A percentile compares a stretch with the other conserved stretches of the same genome.
Conservation (phyloP, 2,797 vertebrate species). For the Manis crassicaudata region DNA sequence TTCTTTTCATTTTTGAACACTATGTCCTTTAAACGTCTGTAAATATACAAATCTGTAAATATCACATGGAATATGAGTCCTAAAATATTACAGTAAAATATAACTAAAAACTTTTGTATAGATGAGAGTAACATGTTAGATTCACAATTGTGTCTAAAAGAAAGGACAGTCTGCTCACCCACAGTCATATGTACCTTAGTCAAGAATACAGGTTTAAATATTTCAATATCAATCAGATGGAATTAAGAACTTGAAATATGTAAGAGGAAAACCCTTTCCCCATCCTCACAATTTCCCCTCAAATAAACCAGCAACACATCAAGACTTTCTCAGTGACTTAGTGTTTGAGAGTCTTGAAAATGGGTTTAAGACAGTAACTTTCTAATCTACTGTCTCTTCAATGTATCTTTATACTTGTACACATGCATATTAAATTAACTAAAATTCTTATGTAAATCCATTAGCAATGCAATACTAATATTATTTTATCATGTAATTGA, state of each 20-base stretch:
- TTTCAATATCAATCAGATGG: not conserved
- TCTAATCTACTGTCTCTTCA: not conserved
- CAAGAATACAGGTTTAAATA: slow-evolving; percentile 25
- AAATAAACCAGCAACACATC: not conserved
- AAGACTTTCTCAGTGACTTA: not conserved
- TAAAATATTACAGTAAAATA: not conserved
- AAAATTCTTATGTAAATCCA: not conserved
- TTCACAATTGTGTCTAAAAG: not conserved
- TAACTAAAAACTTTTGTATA: slow-evolving; percentile 12
- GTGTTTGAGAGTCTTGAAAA: not conserved
- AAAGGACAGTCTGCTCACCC: not conserved
- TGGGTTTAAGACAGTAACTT: not conserved
- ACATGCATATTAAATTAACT: not conserved
- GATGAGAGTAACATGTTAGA: not conserved
- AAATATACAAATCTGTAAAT: slow-evolving; percentile 20
- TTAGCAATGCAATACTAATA: not conserved
- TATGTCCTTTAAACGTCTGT: slow-evolving; percentile 20
- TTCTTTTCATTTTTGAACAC: slow-evolving; percentile 39
- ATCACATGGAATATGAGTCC: not conserved
- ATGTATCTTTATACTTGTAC: not conserved
- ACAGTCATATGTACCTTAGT: not conserved
- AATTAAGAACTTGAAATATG: not conserved
- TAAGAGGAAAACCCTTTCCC: not conserved
- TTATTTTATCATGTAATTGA: not conserved
- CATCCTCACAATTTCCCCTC: not conserved